A percentile compares a stretch with the other conserved stretches of the same genome.
phyloP scores from a whole-genome alignment of 1,140 invertebrate species.

The Drosophila melanica region DNA sequence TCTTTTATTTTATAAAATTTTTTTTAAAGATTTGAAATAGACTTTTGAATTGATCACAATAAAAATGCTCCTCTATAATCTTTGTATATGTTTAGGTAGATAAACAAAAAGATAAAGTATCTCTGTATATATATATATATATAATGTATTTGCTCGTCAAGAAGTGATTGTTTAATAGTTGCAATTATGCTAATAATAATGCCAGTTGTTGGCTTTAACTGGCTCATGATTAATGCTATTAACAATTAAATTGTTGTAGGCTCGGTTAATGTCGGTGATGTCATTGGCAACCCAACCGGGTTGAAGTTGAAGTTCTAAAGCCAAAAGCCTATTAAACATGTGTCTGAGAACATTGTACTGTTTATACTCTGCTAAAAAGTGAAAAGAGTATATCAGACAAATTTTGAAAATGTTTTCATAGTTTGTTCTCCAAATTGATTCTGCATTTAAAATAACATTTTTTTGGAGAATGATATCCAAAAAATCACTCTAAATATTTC shows the following conservation, averaged over 20 bases:
- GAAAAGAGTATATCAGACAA: neutral
- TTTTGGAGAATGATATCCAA: too few species aligned
- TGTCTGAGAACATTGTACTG: slow-evolving; percentile 24
- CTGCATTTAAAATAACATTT: too few species aligned
- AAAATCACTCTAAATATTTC: too few species aligned
- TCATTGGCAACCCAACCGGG: slow-evolving; percentile 26
- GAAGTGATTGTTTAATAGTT: slow-evolving; percentile 24
- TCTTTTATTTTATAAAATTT: neutral
- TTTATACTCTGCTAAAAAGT: neutral
- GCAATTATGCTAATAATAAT: slow-evolving; percentile 44
- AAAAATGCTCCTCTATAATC: too few species aligned
- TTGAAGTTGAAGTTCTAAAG: slow-evolving; percentile 42
- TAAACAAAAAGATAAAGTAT: neutral
- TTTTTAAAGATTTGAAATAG: too few species aligned
- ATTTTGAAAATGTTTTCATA: too few species aligned
- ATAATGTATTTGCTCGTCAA: slow-evolving; percentile 1
- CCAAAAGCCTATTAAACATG: slow-evolving; percentile 42
- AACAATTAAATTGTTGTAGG: slow-evolving; percentile 53
- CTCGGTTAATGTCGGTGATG: slow-evolving; percentile 45
- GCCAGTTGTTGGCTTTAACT: slow-evolving; percentile 17
- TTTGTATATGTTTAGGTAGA: too few species aligned
- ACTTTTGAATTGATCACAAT: too few species aligned
- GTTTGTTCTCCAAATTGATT: too few species aligned
- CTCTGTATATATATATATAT: neutral
- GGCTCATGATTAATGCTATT: slow-evolving; percentile 50